These are phyloP conservation scores for Ascidia mentula DNA, from an alignment of 23 tunicate species.

Conservation along the genomic window DNA sequence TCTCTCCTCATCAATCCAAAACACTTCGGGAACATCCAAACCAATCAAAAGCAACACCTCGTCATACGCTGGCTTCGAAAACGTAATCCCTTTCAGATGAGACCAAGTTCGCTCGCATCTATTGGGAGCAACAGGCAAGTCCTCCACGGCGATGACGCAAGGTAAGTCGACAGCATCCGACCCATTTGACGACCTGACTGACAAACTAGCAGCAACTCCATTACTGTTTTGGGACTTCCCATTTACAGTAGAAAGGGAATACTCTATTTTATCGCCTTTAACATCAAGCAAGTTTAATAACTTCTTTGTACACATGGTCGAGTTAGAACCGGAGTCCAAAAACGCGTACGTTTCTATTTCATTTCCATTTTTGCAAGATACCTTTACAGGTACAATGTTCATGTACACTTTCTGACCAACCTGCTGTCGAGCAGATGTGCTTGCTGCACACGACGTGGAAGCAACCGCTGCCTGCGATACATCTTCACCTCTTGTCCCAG, in stretches of 20 bases:
- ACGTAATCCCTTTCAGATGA: conserved; percentile 1
- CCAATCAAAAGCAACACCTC: conserved; percentile 17
- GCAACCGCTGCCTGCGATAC: no score
- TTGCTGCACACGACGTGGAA: no score
- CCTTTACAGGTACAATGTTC: neutral
- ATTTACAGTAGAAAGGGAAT: neutral
- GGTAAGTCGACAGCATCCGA: neutral
- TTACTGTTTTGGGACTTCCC: neutral
- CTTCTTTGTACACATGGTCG: neutral
- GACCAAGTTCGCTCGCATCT: neutral
- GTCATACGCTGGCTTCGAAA: neutral
- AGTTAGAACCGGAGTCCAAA: neutral
- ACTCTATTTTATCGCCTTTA: neutral
- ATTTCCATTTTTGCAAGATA: neutral
- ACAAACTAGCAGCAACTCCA: neutral
- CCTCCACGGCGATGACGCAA: neutral
- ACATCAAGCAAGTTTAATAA: neutral
- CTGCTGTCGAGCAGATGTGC: no score
- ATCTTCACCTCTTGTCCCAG: no score
- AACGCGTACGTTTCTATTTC: neutral
- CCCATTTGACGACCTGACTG: neutral
- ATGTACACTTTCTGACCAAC: neutral
- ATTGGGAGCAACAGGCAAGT: neutral
- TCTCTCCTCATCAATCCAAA: neutral
- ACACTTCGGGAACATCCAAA: conserved; percentile 4